Base-by-base conservation (phyloP, 2,888 invertebrate species). In the Epinotia ramella region DNA sequence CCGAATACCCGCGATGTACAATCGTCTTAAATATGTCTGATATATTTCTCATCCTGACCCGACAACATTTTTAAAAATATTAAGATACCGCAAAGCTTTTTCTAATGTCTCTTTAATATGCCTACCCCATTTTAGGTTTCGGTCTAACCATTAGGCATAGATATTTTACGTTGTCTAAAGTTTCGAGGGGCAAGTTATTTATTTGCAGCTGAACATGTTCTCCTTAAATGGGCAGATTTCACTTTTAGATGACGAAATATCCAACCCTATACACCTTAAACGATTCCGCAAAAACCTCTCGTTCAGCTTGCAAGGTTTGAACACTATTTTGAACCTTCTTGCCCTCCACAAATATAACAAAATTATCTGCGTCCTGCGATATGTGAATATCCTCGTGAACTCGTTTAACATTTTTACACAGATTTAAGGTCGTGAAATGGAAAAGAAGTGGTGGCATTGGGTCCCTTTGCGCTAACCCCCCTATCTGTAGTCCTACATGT, bases 381-480 rank as follows among this genome's bases (percentile, higher is more conserved):
- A 82, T 67, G 1, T 40, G 11, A 0, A 82, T 77, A 60, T 77
- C 44, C 1, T 13, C 49, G 13, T 24, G 20, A 12, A 16, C 11
- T 46, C 46, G 12, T 20, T 49, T 57, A 12, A 73, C 40, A 4
- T 49, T 0, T 13, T 53, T 70, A 40, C 76, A 80, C 40, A 81
- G 69, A 9, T 81, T 57, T 3, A 63, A 12, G 2, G 83, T 84
- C 0, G 74, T 81, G 4, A 80, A 68, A 73, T 85, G 84, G 78
- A 86, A 86, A 3, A 85, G 60, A 0, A 84, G 16, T 0, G 85
- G 84, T 0, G 84, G 84, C 0, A 84, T 28, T 0, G 84, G 84
- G 46, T 84, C 84, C 1, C 83, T 83, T 64, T 84, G 84, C 0
- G 82, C 82, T 20, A 83, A 12, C 0, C 84, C 84, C 1, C 12